Conservation (phyloP, 2,888 invertebrate species). For the Spicauda simplicius region DNA sequence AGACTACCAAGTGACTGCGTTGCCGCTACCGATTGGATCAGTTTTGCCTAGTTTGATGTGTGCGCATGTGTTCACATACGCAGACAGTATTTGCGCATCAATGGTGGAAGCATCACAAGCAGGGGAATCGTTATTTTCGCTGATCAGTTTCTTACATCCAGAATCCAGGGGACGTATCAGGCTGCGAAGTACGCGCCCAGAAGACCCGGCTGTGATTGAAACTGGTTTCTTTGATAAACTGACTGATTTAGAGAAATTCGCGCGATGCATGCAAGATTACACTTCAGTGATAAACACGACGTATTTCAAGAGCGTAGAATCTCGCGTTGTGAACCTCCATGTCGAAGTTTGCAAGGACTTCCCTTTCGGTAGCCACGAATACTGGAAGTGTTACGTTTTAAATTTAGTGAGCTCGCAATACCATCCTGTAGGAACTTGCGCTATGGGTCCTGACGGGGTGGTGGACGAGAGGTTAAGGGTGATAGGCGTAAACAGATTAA, state of each 20-base stretch:
- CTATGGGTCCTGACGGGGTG: conserved; percentile 61
- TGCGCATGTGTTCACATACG: conserved; percentile 47
- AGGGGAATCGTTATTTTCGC: conserved; percentile 44
- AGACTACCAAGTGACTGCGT: conserved; percentile 57
- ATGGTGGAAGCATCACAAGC: conserved; percentile 45
- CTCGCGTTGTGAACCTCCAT: conserved; percentile 47
- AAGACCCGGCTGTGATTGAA: conserved; percentile 51
- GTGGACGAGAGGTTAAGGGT: conserved; percentile 65
- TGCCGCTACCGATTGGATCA: conserved; percentile 49
- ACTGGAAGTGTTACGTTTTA: conserved; percentile 62
- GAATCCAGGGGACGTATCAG: conserved; percentile 58
- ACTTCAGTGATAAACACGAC: conserved; percentile 45
- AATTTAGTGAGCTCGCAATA: conserved; percentile 54
- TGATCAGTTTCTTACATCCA: conserved; percentile 55
- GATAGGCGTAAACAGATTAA: conserved; percentile 80
- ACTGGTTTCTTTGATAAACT: conserved; percentile 52
- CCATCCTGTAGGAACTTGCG: conserved; percentile 60
- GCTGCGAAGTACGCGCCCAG: conserved; percentile 52
- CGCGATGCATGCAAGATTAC: conserved; percentile 47
- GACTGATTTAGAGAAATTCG: conserved; percentile 50
- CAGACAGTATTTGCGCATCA: conserved; percentile 49
- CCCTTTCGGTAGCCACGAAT: conserved; percentile 54
- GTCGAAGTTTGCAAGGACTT: conserved; percentile 52
- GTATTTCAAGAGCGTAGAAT: conserved; percentile 45
- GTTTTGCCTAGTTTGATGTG: conserved; percentile 50